Conservation (phyloP, 2,113 vertebrate genomes). For the Lophius piscatorius region DNA sequence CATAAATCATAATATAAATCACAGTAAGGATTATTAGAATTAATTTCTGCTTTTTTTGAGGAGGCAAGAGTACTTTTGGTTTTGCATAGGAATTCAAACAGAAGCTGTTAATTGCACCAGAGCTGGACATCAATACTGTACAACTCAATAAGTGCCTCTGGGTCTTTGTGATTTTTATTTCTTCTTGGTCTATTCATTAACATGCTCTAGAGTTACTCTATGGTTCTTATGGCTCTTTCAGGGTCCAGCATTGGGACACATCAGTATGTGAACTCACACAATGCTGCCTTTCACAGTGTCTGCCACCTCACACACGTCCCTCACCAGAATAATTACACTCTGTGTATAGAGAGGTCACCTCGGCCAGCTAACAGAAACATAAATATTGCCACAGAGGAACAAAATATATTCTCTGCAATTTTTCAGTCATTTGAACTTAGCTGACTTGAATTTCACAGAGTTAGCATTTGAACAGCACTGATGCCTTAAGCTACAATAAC, state of each 20-base stretch:
- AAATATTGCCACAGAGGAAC: constrained; percentile 82
- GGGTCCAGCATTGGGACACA: constrained; percentile 62
- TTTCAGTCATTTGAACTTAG: constrained; percentile 70
- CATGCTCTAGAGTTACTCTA: constrained; percentile 24
- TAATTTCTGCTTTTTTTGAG: no score
- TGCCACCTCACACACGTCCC: constrained; percentile 73
- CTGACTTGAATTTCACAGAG: constrained; percentile 78
- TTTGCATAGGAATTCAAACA: not conserved
- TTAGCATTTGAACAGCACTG: constrained; percentile 71
- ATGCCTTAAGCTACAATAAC: constrained; percentile 78
- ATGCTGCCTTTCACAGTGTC: constrained; percentile 78
- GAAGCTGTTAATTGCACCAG: not conserved
- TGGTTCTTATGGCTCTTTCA: constrained; percentile 54
- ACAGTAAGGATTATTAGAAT: constrained; percentile 8
- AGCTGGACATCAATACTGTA: constrained; percentile 8
- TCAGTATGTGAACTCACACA: constrained; percentile 75
- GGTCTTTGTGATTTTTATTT: constrained; percentile 50
- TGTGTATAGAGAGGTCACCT: constrained; percentile 78
- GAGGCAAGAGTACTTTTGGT: not conserved
- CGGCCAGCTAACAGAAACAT: constrained; percentile 77
- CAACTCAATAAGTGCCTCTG: constrained; percentile 7
- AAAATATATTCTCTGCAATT: constrained; percentile 76
- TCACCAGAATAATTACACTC: constrained; percentile 77
- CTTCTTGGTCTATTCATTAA: constrained; percentile 23
- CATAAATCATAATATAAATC: constrained; percentile 4